Base-by-base conservation (phyloP, 2,888 invertebrate genomes). In the Apoda limacodes region DNA sequence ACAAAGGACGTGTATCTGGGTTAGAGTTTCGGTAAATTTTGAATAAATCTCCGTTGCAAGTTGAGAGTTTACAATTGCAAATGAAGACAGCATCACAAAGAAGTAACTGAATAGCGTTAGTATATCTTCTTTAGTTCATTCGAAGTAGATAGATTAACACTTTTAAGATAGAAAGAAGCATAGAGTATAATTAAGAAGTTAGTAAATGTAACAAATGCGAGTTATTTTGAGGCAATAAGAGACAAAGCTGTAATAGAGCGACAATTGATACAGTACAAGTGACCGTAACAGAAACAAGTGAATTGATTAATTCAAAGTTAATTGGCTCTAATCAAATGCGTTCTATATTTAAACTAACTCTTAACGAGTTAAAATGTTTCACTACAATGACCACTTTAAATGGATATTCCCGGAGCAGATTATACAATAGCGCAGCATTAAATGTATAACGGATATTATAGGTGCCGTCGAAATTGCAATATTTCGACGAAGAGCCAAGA, bases 281-380 rank as follows among this genome's bases (percentile, higher is more conserved):
- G n/a, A n/a, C 53, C 58, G 55, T 55, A 53, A 55, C 53, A 50
- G 54, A 63, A 65, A 64, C 63, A 60, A 65, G 67, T 62, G 66
- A 59, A 60, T 61, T 55, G 62, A 61, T 75, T 74, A 76, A 78
- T 76, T 74, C 66, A 59, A 61, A 60, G 58, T 75, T 76, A 78
- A 78, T 76, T 78, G 75, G 53, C 60, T 70, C 54, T 80, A 78
- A 80, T 78, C 74, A 72, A 75, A 72, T 68, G 72, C 67, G 74
- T 76, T 71, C 74, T 74, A 75, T 71, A 72, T 80, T 72, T 74
- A 76, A 74, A 72, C 70, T 64, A 71, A 70, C 64, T 64, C 66
- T 68, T 66, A 70, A 74, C 56, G 62, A 71, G 60, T 59, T 60
- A 50, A 43, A 52, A 44, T 42, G 46, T 50, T 50, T n/a, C n/a